phyloP scores from a whole-genome alignment of 2,797 vertebrate species.

The Cyprinella venusta region DNA sequence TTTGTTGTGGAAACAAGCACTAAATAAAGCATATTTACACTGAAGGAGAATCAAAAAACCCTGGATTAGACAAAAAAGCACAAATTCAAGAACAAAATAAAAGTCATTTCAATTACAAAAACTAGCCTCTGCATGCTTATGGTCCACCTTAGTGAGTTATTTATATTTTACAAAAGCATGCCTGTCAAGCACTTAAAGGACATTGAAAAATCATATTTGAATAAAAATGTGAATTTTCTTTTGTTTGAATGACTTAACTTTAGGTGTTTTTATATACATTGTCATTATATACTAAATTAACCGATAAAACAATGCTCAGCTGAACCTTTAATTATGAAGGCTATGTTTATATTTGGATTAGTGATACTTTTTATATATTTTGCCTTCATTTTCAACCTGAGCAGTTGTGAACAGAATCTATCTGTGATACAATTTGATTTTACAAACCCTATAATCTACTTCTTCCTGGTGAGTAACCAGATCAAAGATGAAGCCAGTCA shows the following conservation, averaged over 20 bases:
- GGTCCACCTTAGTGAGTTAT: background rate
- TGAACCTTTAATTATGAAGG: slow-evolving; percentile 60
- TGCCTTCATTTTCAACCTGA: slow-evolving; percentile 65
- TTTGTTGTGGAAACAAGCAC: background rate
- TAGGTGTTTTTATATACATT: background rate
- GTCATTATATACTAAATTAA: background rate
- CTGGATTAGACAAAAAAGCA: background rate
- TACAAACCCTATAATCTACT: slow-evolving; percentile 73
- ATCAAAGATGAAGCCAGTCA: slow-evolving; percentile 74
- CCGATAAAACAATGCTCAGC: slow-evolving; percentile 51
- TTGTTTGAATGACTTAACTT: background rate
- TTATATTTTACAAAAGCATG: background rate
- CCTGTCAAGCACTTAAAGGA: background rate
- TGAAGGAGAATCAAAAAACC: background rate
- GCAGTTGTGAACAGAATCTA: slow-evolving; percentile 62
- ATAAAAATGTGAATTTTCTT: background rate
- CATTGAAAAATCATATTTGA: background rate
- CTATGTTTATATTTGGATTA: slow-evolving; percentile 46
- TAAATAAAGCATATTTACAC: background rate
- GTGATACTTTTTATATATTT: slow-evolving; percentile 56
- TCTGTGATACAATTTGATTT: slow-evolving; percentile 73
- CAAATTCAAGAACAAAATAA: background rate
- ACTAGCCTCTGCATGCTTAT: background rate
- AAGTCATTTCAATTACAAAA: background rate
- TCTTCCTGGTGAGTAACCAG: slow-evolving; percentile 72